Percentiles rank a stretch among this genome's conserved stretches.
phyloP scores from a whole-genome alignment of 2,888 invertebrate species.

The Drosophila hawaiiensis region DNA sequence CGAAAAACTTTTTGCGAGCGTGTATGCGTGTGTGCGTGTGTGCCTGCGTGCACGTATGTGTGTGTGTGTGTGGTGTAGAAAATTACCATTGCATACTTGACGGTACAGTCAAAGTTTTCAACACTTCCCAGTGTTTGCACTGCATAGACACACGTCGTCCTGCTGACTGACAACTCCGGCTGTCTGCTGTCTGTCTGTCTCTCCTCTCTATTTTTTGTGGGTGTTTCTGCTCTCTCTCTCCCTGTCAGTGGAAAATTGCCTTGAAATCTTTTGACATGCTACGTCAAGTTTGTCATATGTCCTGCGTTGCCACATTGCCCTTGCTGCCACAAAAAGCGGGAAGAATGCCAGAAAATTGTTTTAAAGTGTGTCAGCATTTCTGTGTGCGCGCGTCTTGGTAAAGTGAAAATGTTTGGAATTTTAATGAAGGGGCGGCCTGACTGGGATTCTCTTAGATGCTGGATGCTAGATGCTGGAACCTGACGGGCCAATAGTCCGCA shows the following conservation, averaged over 20 bases:
- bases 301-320: constrained; percentile 46
- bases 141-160: constrained; percentile 30
- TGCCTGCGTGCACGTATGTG: constrained; percentile 6
- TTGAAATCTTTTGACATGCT: constrained; percentile 77
- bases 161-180: constrained; percentile 1
- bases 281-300: constrained; percentile 81
- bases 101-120: constrained; percentile 45
- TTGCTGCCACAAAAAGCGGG: constrained; percentile 17
- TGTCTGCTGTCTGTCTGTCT: neutral
- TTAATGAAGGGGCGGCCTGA: constrained; percentile 68
- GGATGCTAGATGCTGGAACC: constrained; percentile 14
- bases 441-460: constrained; percentile 10
- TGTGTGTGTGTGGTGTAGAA: constrained; percentile 30
- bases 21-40: constrained; percentile 4
- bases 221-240: constrained; percentile 10
- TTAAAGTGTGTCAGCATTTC: constrained; percentile 81
- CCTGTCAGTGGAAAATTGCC: constrained; percentile 65
- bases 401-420: constrained; percentile 78
- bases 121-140: constrained; percentile 40
- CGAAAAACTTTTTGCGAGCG: constrained; percentile 28
- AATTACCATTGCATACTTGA: constrained; percentile 62
- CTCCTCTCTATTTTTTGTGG: constrained; percentile 8
- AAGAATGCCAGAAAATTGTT: constrained; percentile 76
- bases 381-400: constrained; percentile 52
- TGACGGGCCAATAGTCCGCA: constrained; percentile 61